These are phyloP conservation scores for Tenthredo amoena DNA, from an alignment of 2,888 invertebrate genomes.

Conservation along the genomic window DNA sequence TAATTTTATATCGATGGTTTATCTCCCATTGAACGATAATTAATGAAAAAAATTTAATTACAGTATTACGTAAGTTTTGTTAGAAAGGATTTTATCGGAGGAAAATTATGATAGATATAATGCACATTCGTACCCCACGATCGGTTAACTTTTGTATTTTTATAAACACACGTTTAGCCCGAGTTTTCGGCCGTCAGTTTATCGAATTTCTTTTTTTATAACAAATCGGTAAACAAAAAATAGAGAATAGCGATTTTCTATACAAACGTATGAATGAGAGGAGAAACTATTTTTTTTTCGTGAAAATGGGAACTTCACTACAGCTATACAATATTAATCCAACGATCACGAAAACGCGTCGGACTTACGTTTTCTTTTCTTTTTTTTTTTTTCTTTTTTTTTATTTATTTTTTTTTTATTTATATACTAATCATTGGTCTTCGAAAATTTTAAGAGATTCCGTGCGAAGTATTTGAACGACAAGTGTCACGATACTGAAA, in stretches of 20 bases:
- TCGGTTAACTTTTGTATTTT: not conserved
- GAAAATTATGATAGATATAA: not conserved
- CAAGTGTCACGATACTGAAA: not conserved
- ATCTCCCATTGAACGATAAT: not conserved
- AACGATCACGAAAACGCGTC: not conserved
- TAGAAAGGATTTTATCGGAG: not conserved
- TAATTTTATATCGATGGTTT: not conserved
- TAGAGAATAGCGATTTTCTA: not conserved
- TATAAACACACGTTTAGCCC: not conserved
- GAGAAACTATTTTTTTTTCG: not conserved
- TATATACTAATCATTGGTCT: not conserved
- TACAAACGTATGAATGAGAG: not conserved
- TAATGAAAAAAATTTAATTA: not conserved
- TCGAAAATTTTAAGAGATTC: not conserved
- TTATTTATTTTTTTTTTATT: not conserved
- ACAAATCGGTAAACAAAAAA: not conserved
- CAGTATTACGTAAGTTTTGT: not conserved
- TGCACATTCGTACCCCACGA: not conserved
- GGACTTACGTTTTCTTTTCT: not conserved
- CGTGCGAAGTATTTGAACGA: not conserved
- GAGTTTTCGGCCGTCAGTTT: not conserved
- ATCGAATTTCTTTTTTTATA: not conserved
- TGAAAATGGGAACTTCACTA: conserved; percentile 2
- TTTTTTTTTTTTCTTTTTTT: not conserved
- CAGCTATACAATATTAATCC: not conserved